Base-by-base conservation (phyloP, 1,140 invertebrate species). In the Pteromalus puparum region DNA sequence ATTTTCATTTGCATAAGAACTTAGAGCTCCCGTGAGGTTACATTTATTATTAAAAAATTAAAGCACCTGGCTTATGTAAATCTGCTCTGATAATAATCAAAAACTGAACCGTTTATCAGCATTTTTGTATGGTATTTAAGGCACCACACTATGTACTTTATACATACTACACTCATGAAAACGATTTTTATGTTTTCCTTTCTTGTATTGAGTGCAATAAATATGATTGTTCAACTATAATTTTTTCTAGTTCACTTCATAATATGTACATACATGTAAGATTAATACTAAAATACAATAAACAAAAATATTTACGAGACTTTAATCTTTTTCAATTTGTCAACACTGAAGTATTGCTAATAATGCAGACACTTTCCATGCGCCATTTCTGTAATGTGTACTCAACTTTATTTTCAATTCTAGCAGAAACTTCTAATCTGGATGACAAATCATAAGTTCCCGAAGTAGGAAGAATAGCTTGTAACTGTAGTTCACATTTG, bases 381-480 rank as follows among this genome's bases (percentile, higher is more conserved):
- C 87, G 90, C 91, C 92, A 93, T 73, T 92, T 92, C 84, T 93
- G 93, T 67, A 86, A 80, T 30, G 92, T 86, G 61, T 92, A 93
- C 75, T 93, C 92, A 18, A 83, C 84, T 83, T 86, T 90, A 87
- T 90, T 90, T 82, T 89, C 87, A 73, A 87, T 78, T 89, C 89
- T 92, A 18, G 91, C 91, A 70, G 88, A 90, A 1, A 94, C 85
- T 68, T 91, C 91, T 68, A 94, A 83, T 82, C 92, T 89, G 0
- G 93, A 91, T 48, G 91, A 92, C 73, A 93, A 86, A 86, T 93
- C 92, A 81, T 92, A 93, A 15, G 92, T 93, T 30, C 93, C 93
- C 12, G 92, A 87, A 24, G 89, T 86, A n/a, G 90, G 87, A 77
- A 93, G 42, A 73, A 92, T 86, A 30, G 90, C 92, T 70, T 91